Evolutionary conservation across 2,888 invertebrate species (phyloP), one percentile per base, ranked within the genome.

Genomic region (Dioctria linearis): DNA sequence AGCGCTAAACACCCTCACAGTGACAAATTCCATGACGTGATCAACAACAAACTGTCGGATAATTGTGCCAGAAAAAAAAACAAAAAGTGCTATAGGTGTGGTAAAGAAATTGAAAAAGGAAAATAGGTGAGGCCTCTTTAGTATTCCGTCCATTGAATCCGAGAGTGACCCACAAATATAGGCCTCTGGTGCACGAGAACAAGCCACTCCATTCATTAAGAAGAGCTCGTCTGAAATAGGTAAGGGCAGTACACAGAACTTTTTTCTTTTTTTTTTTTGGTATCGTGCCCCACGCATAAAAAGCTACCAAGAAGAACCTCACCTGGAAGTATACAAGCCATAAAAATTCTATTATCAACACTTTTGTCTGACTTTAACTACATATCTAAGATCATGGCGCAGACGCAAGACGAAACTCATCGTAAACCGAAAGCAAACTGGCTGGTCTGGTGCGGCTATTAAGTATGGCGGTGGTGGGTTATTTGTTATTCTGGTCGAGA

Each of bases 101-200:
- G 73, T 75, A 13, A 75, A 59, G 42, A 13, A 59, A 75, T 51
- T 63, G 66, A 79, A 78, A 61, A 71, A 43, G 65, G 59, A 69
- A 80, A 79, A 81, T 79, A 81, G 81, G 81, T 81, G 81, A 79
- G 73, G 37, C 67, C 75, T 79, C 63, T 78, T 81, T 81, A 81
- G 79, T 75, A 81, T 81, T 79, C 81, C 25, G 79, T 40, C 59
- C 51, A 49, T 43, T 63, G 67, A 39, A 75, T 67, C 49, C 59
- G 75, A 81, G 81, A 79, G 75, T 81, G 81, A 79, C 75, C 79
- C 43, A 65, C 78, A 63, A 80, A 81, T 81, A 79, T 78, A 81
- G 79, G 79, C 78, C 73, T 79, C 67, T 81, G 51, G 81, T 65
- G 79, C 79, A 81, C 71, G 66, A 57, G 79, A 73, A 39, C 78